Conservation (phyloP, 37 sponge, comb jelly and placozoan genomes). For the Sycon ciliatum region DNA sequence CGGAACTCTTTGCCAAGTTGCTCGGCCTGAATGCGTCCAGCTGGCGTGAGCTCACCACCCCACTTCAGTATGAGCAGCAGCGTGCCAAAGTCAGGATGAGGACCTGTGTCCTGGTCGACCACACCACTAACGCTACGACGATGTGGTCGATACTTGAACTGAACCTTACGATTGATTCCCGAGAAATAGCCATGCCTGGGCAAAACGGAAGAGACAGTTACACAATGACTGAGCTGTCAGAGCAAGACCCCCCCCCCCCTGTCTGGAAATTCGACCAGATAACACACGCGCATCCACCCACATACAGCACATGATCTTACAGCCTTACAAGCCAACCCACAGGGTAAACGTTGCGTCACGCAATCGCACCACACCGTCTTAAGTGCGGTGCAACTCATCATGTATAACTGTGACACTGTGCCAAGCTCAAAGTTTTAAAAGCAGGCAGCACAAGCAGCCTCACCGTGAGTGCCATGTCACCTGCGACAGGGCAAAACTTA, state of each 20-base stretch:
- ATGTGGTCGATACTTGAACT: conserved; percentile 39
- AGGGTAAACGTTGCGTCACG: background rate
- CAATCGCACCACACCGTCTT: too few relatives aligned
- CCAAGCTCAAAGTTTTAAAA: too few relatives aligned
- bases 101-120: background rate
- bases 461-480: background rate
- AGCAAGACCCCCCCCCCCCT: background rate
- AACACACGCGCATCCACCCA: background rate
- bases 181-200: conserved; percentile 62
- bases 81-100: conserved; percentile 11
- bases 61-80: conserved; percentile 83
- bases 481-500: conserved; percentile 35
- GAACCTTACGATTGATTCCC: conserved; percentile 69
- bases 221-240: background rate
- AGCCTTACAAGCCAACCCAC: background rate
- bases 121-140: background rate
- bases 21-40: conserved; percentile 68
- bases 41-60: conserved; percentile 87
- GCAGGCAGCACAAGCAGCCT: background rate
- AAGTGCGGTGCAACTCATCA: too few relatives aligned
- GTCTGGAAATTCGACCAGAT: background rate
- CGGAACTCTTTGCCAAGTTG: conserved; percentile 77
- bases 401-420: too few relatives aligned
- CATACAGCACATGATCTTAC: background rate
- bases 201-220: background rate